Evolutionary conservation across 2,797 vertebrate genomes (phyloP), one percentile per base, ranked within the genome.

Genomic region (Lacerta viridis): DNA sequence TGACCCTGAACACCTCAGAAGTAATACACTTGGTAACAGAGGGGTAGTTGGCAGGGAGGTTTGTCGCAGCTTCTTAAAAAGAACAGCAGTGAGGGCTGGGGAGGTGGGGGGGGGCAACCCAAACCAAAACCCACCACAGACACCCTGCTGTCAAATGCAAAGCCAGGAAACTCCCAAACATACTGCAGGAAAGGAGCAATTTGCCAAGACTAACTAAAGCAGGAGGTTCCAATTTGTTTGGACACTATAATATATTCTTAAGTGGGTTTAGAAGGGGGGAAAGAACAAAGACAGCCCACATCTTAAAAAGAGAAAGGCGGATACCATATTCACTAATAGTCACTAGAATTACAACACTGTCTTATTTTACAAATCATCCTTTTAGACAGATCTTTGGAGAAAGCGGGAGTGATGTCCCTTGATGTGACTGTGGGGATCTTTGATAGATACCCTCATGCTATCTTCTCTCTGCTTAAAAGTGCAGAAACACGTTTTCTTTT

Each of bases 141-240:
- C 79, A 75, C 79, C 69, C 46, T 33, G 55, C 55, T 46, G 79
- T 87, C 79, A 87, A 43, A 87, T 64, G 86, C 18, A 43, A 66
- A 75, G 86, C 86, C 86, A 87, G 41, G 39, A 81, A 75, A 81
- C 79, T 64, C 39, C 39, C 79, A 87, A 33, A 87, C 61, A 50
- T 81, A 46, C 20, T 82, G 39, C 80, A 87, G 79, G 80, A 87
- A 87, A 82, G 75, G 79, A 66, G 74, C 39, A 75, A 87, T 82
- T 87, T 82, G 86, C 86, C 86, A 82, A 87, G 55, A 82, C 50
- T 82, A 87, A 66, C 86, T 36, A 66, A 76, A 87, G 55, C 86
- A 87, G 55, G 71, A 33, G 39, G 86, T 76, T 87, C 71, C 86
- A 84, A 84, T 84, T 78, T 88, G 80, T 78, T 83, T 83, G 61